phyloP scores from a whole-genome alignment of 2,113 vertebrate genomes.

The Cnemophilus loriae region DNA sequence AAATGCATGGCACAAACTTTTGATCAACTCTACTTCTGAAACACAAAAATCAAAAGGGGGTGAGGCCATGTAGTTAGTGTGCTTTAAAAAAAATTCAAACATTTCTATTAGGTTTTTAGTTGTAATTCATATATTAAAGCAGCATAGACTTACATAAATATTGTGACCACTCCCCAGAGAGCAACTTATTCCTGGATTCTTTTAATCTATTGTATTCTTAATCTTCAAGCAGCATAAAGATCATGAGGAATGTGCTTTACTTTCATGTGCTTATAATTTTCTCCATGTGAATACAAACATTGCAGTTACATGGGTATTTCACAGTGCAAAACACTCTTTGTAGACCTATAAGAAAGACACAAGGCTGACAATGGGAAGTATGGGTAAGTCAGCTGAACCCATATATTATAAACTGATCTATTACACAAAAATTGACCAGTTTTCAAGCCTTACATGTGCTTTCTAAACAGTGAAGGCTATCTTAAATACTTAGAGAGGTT shows the following conservation, averaged over 20 bases:
- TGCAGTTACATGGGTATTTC: background rate
- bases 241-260: conserved; percentile 43
- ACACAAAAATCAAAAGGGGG: background rate
- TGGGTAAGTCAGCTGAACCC: background rate
- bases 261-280: conserved; percentile 42
- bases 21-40: background rate
- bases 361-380: background rate
- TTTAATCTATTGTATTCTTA: conserved; percentile 62
- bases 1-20: background rate
- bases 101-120: background rate
- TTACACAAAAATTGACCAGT: background rate
- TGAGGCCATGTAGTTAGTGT: background rate
- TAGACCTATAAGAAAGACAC: background rate
- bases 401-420: background rate
- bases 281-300: conserved; percentile 38
- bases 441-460: background rate
- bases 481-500: background rate
- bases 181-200: conserved; percentile 27
- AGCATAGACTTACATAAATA: background rate
- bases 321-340: background rate
- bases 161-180: background rate
- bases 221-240: conserved; percentile 42
- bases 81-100: background rate
- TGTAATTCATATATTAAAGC: background rate
- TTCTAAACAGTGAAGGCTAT: background rate